Conservation (phyloP, 2,797 vertebrate species). For the Gymnoscopelus microlampas region DNA sequence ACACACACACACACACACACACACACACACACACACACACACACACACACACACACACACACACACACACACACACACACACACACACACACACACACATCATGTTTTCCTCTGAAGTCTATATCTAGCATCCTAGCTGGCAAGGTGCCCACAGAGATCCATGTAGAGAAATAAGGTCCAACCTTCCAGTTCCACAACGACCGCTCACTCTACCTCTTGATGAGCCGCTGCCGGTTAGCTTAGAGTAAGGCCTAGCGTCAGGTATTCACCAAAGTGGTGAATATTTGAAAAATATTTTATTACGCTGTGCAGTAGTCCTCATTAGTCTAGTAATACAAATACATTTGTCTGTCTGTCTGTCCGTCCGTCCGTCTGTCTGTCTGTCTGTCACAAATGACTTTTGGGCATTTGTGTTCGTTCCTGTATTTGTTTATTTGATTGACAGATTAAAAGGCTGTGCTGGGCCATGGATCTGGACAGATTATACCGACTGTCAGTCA, state of each 20-base stretch:
- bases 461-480: conserved; percentile 27
- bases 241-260: too few relatives aligned
- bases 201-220: too few relatives aligned
- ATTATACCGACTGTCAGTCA: conserved; percentile 1
- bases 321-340: neutral
- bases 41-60: conserved; percentile 9
- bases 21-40: neutral
- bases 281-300: too few relatives aligned
- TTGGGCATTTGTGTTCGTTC: neutral
- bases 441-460: neutral
- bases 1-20: conserved; percentile 7
- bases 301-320: too few relatives aligned
- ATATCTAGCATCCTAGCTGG: too few relatives aligned
- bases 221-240: too few relatives aligned
- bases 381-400: neutral
- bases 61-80: conserved; percentile 1
- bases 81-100: neutral
- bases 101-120: neutral
- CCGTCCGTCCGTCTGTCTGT: neutral
- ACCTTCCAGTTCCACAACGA: too few relatives aligned
- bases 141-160: neutral
- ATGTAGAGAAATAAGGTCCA: neutral
- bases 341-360: neutral
- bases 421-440: neutral
- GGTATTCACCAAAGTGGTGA: too few relatives aligned